Evolutionary conservation across 2,888 invertebrate species (phyloP).

Genomic region (Melanchra persicariae): DNA sequence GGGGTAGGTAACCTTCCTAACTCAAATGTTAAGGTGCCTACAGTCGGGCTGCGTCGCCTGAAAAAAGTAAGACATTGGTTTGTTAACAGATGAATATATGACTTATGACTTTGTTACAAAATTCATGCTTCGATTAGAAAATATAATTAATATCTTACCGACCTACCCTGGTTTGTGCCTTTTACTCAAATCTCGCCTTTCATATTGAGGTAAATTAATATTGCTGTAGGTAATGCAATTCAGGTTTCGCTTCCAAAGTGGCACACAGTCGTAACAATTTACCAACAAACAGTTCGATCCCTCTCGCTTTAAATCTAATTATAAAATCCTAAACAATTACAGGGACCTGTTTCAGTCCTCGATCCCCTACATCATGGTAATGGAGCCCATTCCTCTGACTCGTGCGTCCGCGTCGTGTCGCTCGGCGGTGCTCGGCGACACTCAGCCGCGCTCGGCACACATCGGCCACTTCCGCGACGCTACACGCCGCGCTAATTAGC

Average conservation of each 20-base stretch:
- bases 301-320: conserved; percentile 2
- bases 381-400: conserved; percentile 28
- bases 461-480: conserved; percentile 48
- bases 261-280: background rate
- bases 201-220: background rate
- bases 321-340: conserved; percentile 13
- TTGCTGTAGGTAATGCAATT: background rate
- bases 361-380: conserved; percentile 31
- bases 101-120: too few species aligned
- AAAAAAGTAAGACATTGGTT: background rate
- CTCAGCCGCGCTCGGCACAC: conserved; percentile 32
- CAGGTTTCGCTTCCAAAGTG: background rate
- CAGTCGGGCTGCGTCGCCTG: too few species aligned
- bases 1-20: too few species aligned
- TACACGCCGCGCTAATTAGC: conserved; percentile 59
- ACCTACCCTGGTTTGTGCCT: too few species aligned
- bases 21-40: too few species aligned
- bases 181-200: too few species aligned
- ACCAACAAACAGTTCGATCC: background rate
- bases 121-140: too few species aligned
- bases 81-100: too few species aligned
- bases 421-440: conserved; percentile 15
- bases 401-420: conserved; percentile 52
- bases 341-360: conserved; percentile 18
- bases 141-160: too few species aligned